Evolutionary conservation across 2,888 invertebrate species (phyloP).

Genomic region (Lamellibrachia columna): DNA sequence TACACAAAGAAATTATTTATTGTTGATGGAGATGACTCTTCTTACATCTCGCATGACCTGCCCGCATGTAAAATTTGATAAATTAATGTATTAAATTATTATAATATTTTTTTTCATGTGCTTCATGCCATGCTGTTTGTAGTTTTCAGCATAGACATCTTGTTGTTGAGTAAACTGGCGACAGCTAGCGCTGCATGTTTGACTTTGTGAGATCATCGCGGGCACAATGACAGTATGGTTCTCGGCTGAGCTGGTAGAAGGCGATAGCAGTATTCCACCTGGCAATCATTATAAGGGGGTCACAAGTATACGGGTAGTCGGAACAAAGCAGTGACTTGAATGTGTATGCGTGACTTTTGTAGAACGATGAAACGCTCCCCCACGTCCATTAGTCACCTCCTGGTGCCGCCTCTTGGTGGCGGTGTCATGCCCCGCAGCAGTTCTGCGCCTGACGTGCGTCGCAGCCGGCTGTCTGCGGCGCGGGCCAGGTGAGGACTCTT

Average conservation of each 20-base stretch:
- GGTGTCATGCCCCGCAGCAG: slow-evolving; percentile 39
- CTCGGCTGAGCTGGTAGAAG: background rate
- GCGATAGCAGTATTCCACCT: background rate
- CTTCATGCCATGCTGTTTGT: background rate
- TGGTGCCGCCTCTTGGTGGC: slow-evolving; percentile 27
- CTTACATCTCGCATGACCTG: too few relatives aligned
- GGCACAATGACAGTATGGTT: background rate
- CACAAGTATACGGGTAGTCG: background rate
- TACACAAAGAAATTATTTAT: too few relatives aligned
- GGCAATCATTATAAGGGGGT: background rate
- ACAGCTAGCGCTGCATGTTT: background rate
- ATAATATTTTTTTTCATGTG: background rate
- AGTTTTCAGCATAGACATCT: background rate
- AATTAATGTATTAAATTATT: background rate
- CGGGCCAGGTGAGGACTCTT: slow-evolving; percentile 36
- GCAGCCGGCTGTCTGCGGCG: slow-evolving; percentile 13
- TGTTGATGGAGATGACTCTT: too few relatives aligned
- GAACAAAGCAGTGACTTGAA: background rate
- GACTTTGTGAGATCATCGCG: too few relatives aligned
- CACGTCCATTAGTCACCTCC: slow-evolving; percentile 13
- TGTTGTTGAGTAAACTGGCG: background rate
- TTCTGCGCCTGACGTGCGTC: slow-evolving; percentile 45
- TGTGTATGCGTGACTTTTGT: background rate
- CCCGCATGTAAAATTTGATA: background rate
- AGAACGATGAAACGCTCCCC: slow-evolving; percentile 22